Percentiles rank a stretch among this genome's conserved stretches.
phyloP scores from a whole-genome alignment of 2,888 invertebrate species.

The Mesoligia furuncula region DNA sequence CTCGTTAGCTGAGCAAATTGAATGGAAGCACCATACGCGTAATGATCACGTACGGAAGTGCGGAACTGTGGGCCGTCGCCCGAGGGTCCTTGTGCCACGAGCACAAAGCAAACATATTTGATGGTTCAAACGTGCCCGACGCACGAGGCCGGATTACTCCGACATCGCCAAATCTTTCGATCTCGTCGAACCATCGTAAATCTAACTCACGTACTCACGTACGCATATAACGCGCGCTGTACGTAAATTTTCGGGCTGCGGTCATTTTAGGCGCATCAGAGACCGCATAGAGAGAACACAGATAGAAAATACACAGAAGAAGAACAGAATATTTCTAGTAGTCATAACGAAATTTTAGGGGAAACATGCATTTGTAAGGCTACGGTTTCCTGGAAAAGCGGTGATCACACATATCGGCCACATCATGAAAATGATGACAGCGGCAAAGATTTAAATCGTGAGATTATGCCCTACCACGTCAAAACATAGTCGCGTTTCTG shows the following conservation, averaged over 20 bases:
- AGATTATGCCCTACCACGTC: not conserved
- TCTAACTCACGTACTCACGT: constrained; percentile 48
- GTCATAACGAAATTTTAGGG: not conserved
- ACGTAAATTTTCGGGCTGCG: constrained; percentile 43
- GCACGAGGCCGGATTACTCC: constrained; percentile 24
- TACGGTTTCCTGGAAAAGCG: not conserved
- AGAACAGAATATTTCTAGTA: not conserved
- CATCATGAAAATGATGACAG: not conserved
- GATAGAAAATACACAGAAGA: not conserved
- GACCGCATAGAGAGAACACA: not conserved
- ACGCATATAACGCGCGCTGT: constrained; percentile 24
- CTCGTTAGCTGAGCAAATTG: constrained; percentile 67
- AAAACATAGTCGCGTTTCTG: not conserved
- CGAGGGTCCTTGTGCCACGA: constrained; percentile 48
- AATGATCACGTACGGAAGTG: constrained; percentile 70
- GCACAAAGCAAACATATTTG: constrained; percentile 59
- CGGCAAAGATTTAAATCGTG: not conserved
- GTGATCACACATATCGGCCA: not conserved
- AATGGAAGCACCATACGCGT: constrained; percentile 68
- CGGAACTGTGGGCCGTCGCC: constrained; percentile 60
- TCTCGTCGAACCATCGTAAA: constrained; percentile 56
- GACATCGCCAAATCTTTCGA: constrained; percentile 38
- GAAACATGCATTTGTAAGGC: not conserved
- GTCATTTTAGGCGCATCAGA: constrained; percentile 35
- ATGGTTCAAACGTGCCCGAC: constrained; percentile 54